Evolutionary conservation across 2,888 invertebrate species (phyloP).

Genomic region (Ophioninae sp.): DNA sequence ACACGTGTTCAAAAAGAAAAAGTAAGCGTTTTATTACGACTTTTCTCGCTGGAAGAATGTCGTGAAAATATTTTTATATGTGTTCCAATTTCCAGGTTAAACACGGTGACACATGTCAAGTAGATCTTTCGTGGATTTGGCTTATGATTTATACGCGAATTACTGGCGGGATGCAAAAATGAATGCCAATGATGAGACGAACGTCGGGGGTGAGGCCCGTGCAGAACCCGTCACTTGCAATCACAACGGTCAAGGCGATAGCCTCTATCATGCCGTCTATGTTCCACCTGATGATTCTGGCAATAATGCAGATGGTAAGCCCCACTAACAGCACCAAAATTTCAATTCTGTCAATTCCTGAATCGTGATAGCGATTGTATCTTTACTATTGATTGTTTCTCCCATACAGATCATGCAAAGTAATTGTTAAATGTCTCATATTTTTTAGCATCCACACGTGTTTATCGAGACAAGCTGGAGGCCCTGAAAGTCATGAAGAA

Average conservation of each 20-base stretch:
- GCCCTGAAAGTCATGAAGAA: conserved; percentile 90
- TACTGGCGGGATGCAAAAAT: conserved; percentile 60
- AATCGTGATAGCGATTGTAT: neutral
- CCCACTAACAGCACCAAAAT: neutral
- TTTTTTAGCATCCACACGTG: conserved; percentile 81
- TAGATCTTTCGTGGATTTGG: conserved; percentile 52
- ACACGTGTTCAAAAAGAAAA: neutral
- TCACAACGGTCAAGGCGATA: conserved; percentile 60
- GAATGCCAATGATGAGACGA: conserved; percentile 64
- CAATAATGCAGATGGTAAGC: conserved; percentile 64
- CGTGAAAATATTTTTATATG: neutral
- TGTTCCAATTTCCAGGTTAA: conserved; percentile 37
- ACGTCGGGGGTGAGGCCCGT: conserved; percentile 8
- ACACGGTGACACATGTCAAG: conserved; percentile 61
- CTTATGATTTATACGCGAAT: conserved; percentile 56
- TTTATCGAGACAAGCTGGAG: conserved; percentile 88
- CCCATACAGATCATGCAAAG: neutral
- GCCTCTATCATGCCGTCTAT: conserved; percentile 73
- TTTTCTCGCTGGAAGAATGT: neutral
- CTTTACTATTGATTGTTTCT: neutral
- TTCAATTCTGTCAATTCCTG: neutral
- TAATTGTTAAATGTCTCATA: neutral
- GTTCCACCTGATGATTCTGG: conserved; percentile 68
- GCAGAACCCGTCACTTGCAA: conserved; percentile 43
- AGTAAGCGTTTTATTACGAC: neutral